Percentiles rank a stretch among this genome's conserved stretches.
These are phyloP conservation scores for Eupithecia tripunctaria DNA, from an alignment of 2,888 invertebrate genomes.

Conservation along the genomic window DNA sequence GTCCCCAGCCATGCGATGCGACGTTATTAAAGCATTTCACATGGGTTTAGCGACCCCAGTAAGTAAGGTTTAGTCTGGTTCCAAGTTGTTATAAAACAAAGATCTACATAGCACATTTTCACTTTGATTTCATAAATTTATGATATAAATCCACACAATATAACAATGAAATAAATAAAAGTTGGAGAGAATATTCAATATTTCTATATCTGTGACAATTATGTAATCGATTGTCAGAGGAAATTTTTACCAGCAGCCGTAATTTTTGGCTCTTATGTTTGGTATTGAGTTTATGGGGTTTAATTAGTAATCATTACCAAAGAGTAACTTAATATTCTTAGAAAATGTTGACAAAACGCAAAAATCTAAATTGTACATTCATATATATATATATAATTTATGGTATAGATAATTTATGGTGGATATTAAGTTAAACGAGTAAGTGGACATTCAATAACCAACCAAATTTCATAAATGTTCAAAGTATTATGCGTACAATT, in stretches of 20 bases:
- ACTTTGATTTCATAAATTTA: neutral
- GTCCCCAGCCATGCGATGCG: slow-evolving; percentile 5
- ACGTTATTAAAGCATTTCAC: neutral
- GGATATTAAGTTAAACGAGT: neutral
- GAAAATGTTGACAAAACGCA: neutral
- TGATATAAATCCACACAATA: neutral
- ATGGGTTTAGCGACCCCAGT: neutral
- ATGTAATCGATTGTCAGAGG: neutral
- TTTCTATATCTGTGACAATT: neutral
- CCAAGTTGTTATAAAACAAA: neutral
- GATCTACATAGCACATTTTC: neutral
- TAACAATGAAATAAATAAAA: neutral
- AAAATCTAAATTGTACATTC: neutral
- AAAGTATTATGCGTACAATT: neutral
- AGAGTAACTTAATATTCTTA: neutral
- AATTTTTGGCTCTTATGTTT: neutral
- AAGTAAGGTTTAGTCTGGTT: slow-evolving; percentile 1
- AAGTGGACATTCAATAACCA: neutral
- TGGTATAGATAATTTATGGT: no score
- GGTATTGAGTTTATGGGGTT: neutral
- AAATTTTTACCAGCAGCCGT: neutral
- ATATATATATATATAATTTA: no score
- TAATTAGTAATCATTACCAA: neutral
- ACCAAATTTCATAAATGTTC: neutral
- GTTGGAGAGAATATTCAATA: neutral